Conservation (phyloP, 1,140 invertebrate species). For the Hypsibius dujardini region DNA sequence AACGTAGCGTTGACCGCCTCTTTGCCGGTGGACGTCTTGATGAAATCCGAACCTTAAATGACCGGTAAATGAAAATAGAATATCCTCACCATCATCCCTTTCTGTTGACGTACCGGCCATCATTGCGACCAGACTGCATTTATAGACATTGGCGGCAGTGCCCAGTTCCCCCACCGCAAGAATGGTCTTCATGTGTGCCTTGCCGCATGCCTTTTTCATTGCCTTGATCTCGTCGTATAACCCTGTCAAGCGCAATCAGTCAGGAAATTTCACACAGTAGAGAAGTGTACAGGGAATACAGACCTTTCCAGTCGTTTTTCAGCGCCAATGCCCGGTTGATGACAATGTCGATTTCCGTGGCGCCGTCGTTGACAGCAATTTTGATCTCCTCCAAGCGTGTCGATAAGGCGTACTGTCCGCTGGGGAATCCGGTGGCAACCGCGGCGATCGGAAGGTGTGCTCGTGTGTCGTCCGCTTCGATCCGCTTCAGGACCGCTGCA, state of each 20-base stretch:
- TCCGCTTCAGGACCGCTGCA: slow-evolving; percentile 30
- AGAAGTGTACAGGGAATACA: not conserved
- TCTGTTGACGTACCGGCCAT: slow-evolving; percentile 48
- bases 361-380: slow-evolving; percentile 59
- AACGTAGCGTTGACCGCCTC: slow-evolving; percentile 85
- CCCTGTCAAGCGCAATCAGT: slow-evolving; percentile 28
- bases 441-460: slow-evolving; percentile 31
- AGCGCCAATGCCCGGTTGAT: slow-evolving; percentile 71
- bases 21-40: slow-evolving; percentile 98
- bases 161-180: slow-evolving; percentile 78
- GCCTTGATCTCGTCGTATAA: slow-evolving; percentile 59
- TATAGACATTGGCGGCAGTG: slow-evolving; percentile 70
- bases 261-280: slow-evolving; percentile 16
- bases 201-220: slow-evolving; percentile 53
- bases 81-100: not conserved
- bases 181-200: slow-evolving; percentile 77
- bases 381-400: slow-evolving; percentile 66
- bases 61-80: slow-evolving; percentile 20
- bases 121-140: slow-evolving; percentile 76
- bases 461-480: slow-evolving; percentile 41
- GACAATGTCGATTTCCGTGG: slow-evolving; percentile 88
- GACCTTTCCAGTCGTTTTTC: slow-evolving; percentile 59
- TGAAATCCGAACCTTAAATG: slow-evolving; percentile 64
- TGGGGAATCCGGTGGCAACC: slow-evolving; percentile 92
- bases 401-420: slow-evolving; percentile 62